Evolutionary conservation across 2,797 vertebrate genomes (phyloP), one percentile per base, ranked within the genome.

Genomic region (Cossypha dichroa): DNA sequence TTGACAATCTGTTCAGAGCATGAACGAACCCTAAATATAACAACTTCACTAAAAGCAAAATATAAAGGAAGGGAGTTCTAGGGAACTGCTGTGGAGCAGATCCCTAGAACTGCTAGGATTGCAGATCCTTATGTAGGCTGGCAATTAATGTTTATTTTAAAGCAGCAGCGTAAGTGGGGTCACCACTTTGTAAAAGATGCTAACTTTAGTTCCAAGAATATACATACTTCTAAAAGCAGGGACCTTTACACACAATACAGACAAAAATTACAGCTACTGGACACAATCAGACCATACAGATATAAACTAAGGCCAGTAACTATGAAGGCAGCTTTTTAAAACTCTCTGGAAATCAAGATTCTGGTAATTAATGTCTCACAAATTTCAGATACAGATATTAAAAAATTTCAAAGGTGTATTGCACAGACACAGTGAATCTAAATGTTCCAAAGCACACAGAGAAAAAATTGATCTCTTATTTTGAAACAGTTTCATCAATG

Each of bases 1-100:
- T 26, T 70, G 49, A 83, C 91, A 89, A 89, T 92, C 86, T 92
- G 77, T 79, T 92, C 72, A 55, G 95, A 93, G 86, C 76, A 80
- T 0, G 7, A 74, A 93, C 68, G 49, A 51, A 83, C 25, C 72
- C 68, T 75, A 95, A 88, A 92, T 85, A 58, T 48, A 94, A 81
- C 51, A 52, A 88, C 46, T 22, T 60, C 31, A 95, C 56, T 72
- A 88, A 85, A 92, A 36, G 75, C 43, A 92, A 96, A 91, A 72
- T 29, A 89, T 10, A 83, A 91, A 85, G 34, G 38, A 89, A 85
- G 33, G 38, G 74, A 89, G 34, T 77, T 91, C 56, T 83, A 72
- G 48, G 49, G 68, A 95, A 88, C 64, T 88, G 75, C 60, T 85
- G 41, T 3, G 3, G 60, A 93, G 46, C 26, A 48, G 25, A 16